Base-by-base conservation (phyloP, 2,113 vertebrate species). In the Fregetta grallaria region DNA sequence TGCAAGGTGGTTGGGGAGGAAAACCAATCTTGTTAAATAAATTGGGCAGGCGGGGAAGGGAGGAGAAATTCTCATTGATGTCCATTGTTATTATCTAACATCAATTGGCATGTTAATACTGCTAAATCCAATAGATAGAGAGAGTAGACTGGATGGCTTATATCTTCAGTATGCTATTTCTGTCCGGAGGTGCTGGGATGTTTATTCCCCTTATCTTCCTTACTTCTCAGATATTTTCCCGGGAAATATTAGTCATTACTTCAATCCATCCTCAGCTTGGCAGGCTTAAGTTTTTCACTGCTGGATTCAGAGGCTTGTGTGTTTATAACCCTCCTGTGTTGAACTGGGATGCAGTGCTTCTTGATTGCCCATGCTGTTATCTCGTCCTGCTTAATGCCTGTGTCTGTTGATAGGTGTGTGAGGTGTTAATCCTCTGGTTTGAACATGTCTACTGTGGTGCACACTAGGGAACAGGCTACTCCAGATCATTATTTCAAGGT, bases 321-420 rank as follows among this genome's bases (percentile, higher is more conserved):
- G 94, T 95, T 97, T 96, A 95, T 96, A 97, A 96, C 92, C 72
- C 87, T 93, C 86, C 86, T 89, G 90, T 94, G 95, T 36, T 91
- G 93, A 96, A 95, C 92, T 96, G 96, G 94, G 92, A 94, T 95
- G 87, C 88, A 82, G 86, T 77, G 88, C 78, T 96, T 96, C 94
- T 92, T 97, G 96, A 95, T 92, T 96, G 96, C 94, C 95, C 94
- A 53, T 76, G 92, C 95, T 97, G 97, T 97, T 98, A 97, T 97
- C 97, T 97, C n/a, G 7, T 96, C 93, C 90, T 88, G 94, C 88
- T 86, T 97, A 95, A 95, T 91, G 94, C 86, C 90, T 96, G 73
- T 96, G 94, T 95, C 92, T 97, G 94, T 95, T 97, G 97, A 94
- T 97, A 96, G 97, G 97, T 97, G 94, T 94, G 91, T 93, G 97